phyloP scores from a whole-genome alignment of 2,113 vertebrate species.

The Danionella cerebrum region DNA sequence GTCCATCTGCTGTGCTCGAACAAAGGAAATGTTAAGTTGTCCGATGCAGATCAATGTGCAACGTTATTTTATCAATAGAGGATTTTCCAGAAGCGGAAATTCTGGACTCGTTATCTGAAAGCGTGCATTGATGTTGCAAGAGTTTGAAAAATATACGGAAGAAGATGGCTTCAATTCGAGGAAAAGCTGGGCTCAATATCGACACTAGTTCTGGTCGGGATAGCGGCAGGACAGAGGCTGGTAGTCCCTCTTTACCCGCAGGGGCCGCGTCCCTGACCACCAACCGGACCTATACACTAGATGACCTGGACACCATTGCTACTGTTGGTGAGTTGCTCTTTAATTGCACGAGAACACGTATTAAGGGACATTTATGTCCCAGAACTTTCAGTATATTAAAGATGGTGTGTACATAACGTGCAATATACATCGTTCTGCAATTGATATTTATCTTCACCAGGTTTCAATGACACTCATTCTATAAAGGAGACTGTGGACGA shows the following conservation, averaged over 20 bases:
- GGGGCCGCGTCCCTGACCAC: slow-evolving; percentile 46
- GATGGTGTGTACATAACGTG: neutral
- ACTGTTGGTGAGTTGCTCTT: slow-evolving; percentile 77
- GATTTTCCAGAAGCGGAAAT: slow-evolving; percentile 3
- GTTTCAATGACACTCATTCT: too few species aligned
- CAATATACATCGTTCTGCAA: too few species aligned
- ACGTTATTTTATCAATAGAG: neutral
- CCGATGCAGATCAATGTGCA: neutral
- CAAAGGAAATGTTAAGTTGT: slow-evolving; percentile 28
- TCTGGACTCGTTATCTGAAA: neutral
- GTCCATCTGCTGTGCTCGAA: slow-evolving; percentile 8
- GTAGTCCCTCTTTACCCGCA: slow-evolving; percentile 32
- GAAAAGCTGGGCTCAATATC: slow-evolving; percentile 45
- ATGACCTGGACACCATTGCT: slow-evolving; percentile 79
- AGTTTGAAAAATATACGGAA: neutral
- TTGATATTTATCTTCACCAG: too few species aligned
- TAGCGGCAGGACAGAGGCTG: slow-evolving; percentile 37
- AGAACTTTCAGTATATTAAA: neutral
- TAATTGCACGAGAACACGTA: neutral
- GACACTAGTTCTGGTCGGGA: slow-evolving; percentile 56
- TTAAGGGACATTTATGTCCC: neutral
- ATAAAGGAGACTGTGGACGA: too few species aligned
- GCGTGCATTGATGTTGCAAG: neutral
- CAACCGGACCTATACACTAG: slow-evolving; percentile 58
- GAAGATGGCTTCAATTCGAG: slow-evolving; percentile 63